Evolutionary conservation across 2,797 vertebrate species (phyloP), one percentile per base, ranked within the genome.

Genomic region (Enteromius afrohamiltoni): DNA sequence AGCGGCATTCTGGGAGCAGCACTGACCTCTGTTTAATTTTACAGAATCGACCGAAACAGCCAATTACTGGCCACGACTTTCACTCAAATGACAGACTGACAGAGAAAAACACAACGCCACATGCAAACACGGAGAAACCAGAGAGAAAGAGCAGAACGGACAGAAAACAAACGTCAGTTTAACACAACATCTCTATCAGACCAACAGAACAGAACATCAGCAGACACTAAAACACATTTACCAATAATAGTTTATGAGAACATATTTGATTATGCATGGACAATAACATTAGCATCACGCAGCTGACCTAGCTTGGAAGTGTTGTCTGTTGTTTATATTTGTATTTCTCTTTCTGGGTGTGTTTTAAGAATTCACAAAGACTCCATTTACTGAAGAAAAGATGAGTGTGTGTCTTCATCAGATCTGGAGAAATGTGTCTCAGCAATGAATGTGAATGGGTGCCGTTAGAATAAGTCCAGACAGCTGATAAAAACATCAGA

Each of bases 1-100:
- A 23, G 26, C 9, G 16, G 82, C 92, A 93, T 90, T 93, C 93
- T 93, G 92, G 91, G 91, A 92, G 92, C 91, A 93, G 90, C 89
- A 91, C 91, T 91, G 93, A 93, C 92, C 93, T 93, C 93, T 93
- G 92, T 92, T 85, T 87, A 71, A 85, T 91, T 82, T 80, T 37
- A 87, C 70, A 68, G 70, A 80, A 31, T 68, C 74, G 51, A 83
- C 55, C 58, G 0, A 58, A 80, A 87, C 86, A 88, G 88, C 70
- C 89, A 34, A 89, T 86, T 89, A 90, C 87, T 81, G 74, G 80
- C 84, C 86, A 87, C 65, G 62, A 85, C 90, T 88, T 92, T 73
- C 88, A 71, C 62, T 89, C 88, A 93, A 93, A 94, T 93, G 79
- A 93, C 78, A 93, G 88, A 86, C 88, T 90, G 82, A 81, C 23